Conservation (phyloP, 2,797 vertebrate genomes). For the Alfaro cultratus region DNA sequence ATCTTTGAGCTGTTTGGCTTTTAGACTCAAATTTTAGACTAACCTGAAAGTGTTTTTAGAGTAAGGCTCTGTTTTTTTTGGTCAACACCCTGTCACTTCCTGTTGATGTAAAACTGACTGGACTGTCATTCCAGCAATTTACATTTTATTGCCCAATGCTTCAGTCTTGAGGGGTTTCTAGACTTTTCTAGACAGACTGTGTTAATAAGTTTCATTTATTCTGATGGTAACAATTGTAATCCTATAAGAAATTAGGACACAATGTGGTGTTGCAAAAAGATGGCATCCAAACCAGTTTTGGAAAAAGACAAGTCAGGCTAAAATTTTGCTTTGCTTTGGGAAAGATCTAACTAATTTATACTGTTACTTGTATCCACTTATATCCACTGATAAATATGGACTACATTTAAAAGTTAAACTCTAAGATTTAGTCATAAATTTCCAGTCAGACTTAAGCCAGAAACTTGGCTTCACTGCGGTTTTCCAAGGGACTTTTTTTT, state of each 20-base stretch:
- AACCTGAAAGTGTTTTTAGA: not conserved
- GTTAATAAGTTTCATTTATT: not conserved
- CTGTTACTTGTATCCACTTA: no score
- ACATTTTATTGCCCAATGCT: not conserved
- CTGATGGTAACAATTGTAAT: not conserved
- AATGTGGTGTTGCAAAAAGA: not conserved
- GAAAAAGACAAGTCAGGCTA: not conserved
- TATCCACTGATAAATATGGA: not conserved
- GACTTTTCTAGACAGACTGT: not conserved
- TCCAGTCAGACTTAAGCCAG: not conserved
- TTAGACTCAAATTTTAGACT: not conserved
- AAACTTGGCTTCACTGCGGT: not conserved
- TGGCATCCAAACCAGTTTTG: not conserved
- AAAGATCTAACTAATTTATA: not conserved
- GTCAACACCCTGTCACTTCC: not conserved
- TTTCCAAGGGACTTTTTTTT: not conserved
- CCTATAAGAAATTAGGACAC: not conserved
- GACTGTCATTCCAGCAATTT: not conserved
- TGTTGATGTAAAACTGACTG: not conserved
- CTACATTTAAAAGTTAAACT: not conserved
- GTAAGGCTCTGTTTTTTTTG: not conserved
- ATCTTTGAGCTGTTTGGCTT: not conserved
- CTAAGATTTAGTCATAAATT: not conserved
- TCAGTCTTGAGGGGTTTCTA: not conserved
- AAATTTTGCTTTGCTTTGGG: not conserved